Percentiles rank a stretch among this genome's conserved stretches.
These are phyloP conservation scores for Pantherophis vulpinus DNA, from an alignment of 2,797 vertebrate genomes.

Conservation along the genomic window DNA sequence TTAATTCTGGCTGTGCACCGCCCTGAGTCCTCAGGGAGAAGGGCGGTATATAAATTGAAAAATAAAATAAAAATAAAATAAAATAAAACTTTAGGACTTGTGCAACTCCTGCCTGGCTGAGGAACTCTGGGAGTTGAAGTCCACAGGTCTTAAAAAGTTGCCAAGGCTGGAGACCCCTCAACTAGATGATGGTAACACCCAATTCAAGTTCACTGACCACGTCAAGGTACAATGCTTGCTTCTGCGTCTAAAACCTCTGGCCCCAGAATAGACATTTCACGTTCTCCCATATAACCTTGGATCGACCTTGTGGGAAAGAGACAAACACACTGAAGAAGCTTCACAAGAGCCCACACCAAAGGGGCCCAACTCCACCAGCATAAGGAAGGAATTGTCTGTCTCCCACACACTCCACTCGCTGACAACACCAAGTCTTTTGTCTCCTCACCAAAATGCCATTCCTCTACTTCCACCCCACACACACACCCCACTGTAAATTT, in stretches of 20 bases:
- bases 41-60: no score
- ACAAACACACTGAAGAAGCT: neutral
- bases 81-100: no score
- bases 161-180: no score
- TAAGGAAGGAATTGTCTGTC: neutral
- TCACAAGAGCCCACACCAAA: neutral
- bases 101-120: no score
- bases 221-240: neutral
- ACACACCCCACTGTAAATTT: conserved; percentile 19
- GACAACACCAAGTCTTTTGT: conserved; percentile 18
- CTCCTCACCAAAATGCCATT: conserved; percentile 11
- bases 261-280: neutral
- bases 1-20: no score
- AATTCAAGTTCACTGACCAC: neutral
- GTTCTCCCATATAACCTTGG: conserved; percentile 1
- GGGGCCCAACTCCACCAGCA: neutral
- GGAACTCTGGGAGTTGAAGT: no score
- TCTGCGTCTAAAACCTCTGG: neutral
- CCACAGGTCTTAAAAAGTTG: no score
- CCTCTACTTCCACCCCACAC: neutral
- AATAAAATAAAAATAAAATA: no score
- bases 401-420: neutral
- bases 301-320: conserved; percentile 13
- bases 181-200: neutral
- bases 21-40: no score